These are phyloP conservation scores for Megathymus violae DNA, from an alignment of 1,140 invertebrate species.

Conservation along the genomic window DNA sequence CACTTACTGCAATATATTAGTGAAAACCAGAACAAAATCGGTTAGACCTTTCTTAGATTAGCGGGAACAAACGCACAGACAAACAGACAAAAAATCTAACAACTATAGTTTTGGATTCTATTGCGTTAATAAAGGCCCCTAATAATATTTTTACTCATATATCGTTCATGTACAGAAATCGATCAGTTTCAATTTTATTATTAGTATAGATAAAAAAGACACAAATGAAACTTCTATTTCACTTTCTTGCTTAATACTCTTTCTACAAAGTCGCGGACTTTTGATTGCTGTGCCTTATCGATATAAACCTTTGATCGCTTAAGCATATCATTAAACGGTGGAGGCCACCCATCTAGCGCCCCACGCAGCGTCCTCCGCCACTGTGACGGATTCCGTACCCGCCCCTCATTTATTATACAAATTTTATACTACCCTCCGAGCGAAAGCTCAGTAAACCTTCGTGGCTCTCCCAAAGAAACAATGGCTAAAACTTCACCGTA, in stretches of 20 bases:
- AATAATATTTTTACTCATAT: too few species aligned
- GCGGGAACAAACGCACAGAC: too few species aligned
- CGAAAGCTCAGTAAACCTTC: conserved; percentile 54
- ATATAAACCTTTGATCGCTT: conserved; percentile 34
- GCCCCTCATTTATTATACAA: conserved; percentile 83
- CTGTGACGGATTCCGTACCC: conserved; percentile 79
- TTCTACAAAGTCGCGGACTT: neutral
- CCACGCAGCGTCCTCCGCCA: conserved; percentile 70
- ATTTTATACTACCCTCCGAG: conserved; percentile 82
- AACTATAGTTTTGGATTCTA: too few species aligned
- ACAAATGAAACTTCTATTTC: neutral
- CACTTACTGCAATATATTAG: too few species aligned
- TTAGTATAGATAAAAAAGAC: too few species aligned
- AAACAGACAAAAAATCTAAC: too few species aligned
- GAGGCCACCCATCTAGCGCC: conserved; percentile 77
- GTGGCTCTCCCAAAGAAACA: conserved; percentile 59
- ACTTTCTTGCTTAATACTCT: neutral
- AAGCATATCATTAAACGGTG: conserved; percentile 37
- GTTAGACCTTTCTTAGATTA: too few species aligned
- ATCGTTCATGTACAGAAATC: too few species aligned
- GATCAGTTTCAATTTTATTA: too few species aligned
- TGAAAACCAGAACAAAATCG: too few species aligned
- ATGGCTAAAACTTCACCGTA: conserved; percentile 47
- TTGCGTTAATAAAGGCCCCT: too few species aligned
- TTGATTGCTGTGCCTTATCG: conserved; percentile 19